Evolutionary conservation across 2,888 invertebrate species (phyloP).

Genomic region (Acholoe squamosa): DNA sequence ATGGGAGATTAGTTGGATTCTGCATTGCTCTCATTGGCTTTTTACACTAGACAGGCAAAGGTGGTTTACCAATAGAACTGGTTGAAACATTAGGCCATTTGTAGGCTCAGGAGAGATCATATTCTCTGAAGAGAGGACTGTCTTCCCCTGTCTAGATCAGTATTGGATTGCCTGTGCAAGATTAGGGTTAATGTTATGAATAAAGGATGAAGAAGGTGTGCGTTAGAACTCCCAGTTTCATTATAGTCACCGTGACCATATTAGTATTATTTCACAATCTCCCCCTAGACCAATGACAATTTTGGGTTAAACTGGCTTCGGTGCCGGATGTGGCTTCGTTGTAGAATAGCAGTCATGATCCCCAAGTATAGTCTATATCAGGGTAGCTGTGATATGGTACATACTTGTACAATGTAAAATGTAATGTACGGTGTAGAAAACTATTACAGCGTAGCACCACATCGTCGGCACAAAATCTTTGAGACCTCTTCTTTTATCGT

Average conservation of each 20-base stretch:
- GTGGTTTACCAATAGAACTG: background rate
- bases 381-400: too few relatives aligned
- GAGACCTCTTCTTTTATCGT: too few relatives aligned
- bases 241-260: background rate
- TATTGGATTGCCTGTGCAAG: background rate
- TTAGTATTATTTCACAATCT: background rate
- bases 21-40: background rate
- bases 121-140: background rate
- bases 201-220: background rate
- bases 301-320: background rate
- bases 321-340: too few relatives aligned
- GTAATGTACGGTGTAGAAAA: too few relatives aligned
- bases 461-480: too few relatives aligned
- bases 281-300: background rate
- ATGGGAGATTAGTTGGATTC: background rate
- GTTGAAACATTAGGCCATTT: constrained; percentile 7
- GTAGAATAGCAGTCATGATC: too few relatives aligned
- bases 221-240: background rate
- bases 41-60: background rate
- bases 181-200: constrained; percentile 31
- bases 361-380: too few relatives aligned
- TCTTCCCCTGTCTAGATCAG: background rate
- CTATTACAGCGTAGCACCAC: too few relatives aligned
- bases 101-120: background rate
- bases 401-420: too few relatives aligned